Evolutionary conservation across 2,888 invertebrate genomes (phyloP), one percentile per base, ranked within the genome.

Genomic region (Callimorpha dominula): DNA sequence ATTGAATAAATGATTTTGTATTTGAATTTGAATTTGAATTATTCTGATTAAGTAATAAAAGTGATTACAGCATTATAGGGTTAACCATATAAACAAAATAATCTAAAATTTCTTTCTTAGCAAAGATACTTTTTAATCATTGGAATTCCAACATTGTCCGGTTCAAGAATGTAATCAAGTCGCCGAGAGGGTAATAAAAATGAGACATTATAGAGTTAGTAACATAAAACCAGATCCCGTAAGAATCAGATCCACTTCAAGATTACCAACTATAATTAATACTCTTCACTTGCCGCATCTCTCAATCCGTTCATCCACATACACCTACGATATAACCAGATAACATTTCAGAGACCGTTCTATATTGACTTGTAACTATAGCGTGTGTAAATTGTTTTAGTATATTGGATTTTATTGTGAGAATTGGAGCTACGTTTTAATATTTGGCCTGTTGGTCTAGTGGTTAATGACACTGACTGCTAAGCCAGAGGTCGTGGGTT

Each of bases 221-320:
- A 84, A 83, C 75, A 76, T 80, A 80, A 83, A 78, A 84, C 81
- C 80, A 66, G 70, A 60, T 67, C 57, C 64, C 50, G 64, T 74
- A 73, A 78, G 82, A 79, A 76, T 77, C 77, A 74, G 78, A 84
- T 79, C 67, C 72, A 65, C 71, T 75, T 76, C 64, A 72, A 81
- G 84, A 84, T 82, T 82, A 82, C 75, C 73, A 66, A 50, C 57
- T 67, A 70, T 83, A 84, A 83, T 83, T 84, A 84, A 83, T 83
- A 81, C 84, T 83, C 80, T 77, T 73, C 68, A 75, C 68, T 81
- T 81, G 75, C 74, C 70, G 75, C 78, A 75, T 81, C 78, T 82
- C 77, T 80, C 77, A 83, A 83, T 82, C 81, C 64, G 64, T 67
- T 73, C 73, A 75, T 77, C 71, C 63, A 65, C 75, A 73, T 77